A percentile compares a stretch with the other conserved stretches of the same genome.
Evolutionary conservation across 2,797 vertebrate species (phyloP).

Genomic region (Megalops cyprinoides): DNA sequence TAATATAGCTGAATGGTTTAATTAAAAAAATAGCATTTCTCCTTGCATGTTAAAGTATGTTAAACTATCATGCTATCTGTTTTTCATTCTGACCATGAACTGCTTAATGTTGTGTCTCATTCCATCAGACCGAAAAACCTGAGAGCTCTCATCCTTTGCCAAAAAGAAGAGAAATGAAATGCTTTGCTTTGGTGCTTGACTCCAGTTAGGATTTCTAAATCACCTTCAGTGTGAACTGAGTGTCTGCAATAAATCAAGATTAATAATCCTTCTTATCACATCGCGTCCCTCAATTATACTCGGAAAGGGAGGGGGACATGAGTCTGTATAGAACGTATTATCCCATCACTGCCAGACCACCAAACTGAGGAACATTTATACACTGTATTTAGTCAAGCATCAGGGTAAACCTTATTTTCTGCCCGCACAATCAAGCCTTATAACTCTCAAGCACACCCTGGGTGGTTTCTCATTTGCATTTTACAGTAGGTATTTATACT

Average conservation of each 20-base stretch:
- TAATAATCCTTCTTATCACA: background rate
- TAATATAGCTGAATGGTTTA: background rate
- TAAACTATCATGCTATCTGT: constrained; percentile 30
- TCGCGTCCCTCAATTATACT: background rate
- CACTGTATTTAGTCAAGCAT: background rate
- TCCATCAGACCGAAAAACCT: constrained; percentile 42
- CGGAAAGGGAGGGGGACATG: background rate
- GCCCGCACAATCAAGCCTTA: background rate
- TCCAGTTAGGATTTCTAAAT: constrained; percentile 18
- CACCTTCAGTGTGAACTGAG: constrained; percentile 10
- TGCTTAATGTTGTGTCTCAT: constrained; percentile 61
- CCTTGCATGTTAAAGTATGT: background rate
- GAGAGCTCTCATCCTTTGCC: constrained; percentile 11
- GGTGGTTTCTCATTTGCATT: background rate
- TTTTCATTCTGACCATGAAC: constrained; percentile 51
- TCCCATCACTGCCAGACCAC: background rate
- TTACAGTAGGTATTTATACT: too few relatives aligned
- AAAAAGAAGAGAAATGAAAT: constrained; percentile 13
- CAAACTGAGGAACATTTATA: background rate
- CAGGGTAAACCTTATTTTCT: background rate
- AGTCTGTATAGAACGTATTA: background rate
- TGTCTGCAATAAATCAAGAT: constrained; percentile 2
- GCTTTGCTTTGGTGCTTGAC: constrained; percentile 4
- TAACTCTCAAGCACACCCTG: background rate
- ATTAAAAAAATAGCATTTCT: background rate